Base-by-base conservation (phyloP, 2,797 vertebrate genomes). In the Lepilemur ruficaudatus region DNA sequence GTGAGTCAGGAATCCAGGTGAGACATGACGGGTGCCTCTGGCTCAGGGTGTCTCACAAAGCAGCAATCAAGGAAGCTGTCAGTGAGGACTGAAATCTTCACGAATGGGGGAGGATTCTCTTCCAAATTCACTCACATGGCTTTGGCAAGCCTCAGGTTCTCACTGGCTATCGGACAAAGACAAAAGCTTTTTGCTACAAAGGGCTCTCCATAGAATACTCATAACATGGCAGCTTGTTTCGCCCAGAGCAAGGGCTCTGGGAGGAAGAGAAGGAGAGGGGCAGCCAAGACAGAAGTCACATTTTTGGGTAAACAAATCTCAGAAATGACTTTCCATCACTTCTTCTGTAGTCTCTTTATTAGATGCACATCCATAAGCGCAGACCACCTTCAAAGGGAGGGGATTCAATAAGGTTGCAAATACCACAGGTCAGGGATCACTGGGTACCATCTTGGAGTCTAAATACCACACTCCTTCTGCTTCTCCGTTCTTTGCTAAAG, bases 341-440 rank as follows among this genome's bases (percentile, higher is more conserved):
- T 89, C 52, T 65, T 28, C 41, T 12, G 0, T 32, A 25, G 9
- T 63, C 13, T 73, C 50, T 80, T 76, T 14, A 12, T 18, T 30
- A 57, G 35, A 73, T 46, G 3, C 20, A 46, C 18, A 25, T n/a
- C 69, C 35, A 1, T 46, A 50, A 65, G 3, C 25, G 3, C 15
- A 75, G 57, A 52, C 10, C 6, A 28, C 14, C 0, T 2, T 90
- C 35, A 41, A 25, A 25, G 18, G 22, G n/a, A 65, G 12, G 14
- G 1, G 10, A 30, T 28, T 5, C 4, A 1, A 0, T 18, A 4
- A 14, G 15, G 30, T 1, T 12, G 10, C 41, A n/a, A 83, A 70
- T 46, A n/a, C 41, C 9, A 59, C 38, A 18, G 38, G 6, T 17
- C 13, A 0, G 4, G 13, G 35, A 20, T 48, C 72, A 32, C 1